These are phyloP conservation scores for Eurystomus glaucurus DNA, from an alignment of 2,797 vertebrate species.

Conservation along the genomic window DNA sequence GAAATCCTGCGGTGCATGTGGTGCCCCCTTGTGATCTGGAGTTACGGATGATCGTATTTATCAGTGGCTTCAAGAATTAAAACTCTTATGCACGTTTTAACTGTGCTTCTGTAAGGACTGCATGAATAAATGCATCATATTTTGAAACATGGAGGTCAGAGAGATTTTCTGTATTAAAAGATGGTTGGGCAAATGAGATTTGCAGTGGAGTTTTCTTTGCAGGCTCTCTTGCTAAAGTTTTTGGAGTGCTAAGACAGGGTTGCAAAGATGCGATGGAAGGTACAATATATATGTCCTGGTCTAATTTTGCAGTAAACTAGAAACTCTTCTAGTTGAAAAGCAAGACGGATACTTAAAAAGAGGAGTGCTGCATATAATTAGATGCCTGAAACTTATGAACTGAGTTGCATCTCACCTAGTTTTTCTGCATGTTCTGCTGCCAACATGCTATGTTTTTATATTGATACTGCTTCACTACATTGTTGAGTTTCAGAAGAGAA, in stretches of 20 bases:
- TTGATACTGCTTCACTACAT: not conserved
- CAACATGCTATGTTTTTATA: not conserved
- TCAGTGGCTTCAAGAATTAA: conserved; percentile 11
- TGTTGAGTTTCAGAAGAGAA: not conserved
- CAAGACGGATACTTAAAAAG: not conserved
- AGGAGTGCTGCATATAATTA: not conserved
- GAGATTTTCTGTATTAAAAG: not conserved
- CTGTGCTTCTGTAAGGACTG: not conserved
- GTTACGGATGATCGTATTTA: not conserved
- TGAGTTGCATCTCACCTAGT: not conserved
- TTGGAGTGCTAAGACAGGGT: not conserved
- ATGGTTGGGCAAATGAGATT: not conserved
- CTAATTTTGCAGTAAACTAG: not conserved
- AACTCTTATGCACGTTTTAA: not conserved
- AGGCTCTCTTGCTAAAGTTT: not conserved
- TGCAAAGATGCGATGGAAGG: not conserved
- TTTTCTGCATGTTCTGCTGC: not conserved
- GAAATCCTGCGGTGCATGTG: not conserved
- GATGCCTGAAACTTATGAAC: not conserved
- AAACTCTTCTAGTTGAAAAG: not conserved
- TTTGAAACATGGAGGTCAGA: not conserved
- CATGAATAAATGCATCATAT: not conserved
- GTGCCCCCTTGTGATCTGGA: not conserved
- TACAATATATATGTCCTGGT: not conserved
- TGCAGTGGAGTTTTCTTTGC: not conserved